These are phyloP conservation scores for Harmothoe impar DNA, from an alignment of 2,888 invertebrate genomes.

Conservation along the genomic window DNA sequence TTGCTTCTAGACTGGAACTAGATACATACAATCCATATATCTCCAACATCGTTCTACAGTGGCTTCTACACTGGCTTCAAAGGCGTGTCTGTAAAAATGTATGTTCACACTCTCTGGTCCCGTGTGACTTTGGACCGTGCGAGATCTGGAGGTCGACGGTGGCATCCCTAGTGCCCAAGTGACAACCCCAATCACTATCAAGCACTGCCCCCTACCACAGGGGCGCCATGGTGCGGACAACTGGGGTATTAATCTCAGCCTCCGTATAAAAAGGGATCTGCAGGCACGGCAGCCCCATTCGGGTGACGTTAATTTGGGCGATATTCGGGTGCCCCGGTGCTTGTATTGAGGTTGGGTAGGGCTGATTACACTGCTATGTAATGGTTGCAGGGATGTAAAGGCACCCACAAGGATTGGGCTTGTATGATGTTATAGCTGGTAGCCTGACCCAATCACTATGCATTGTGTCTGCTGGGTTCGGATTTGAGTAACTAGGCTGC, in stretches of 20 bases:
- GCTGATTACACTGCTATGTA: neutral
- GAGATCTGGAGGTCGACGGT: neutral
- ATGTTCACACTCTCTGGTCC: neutral
- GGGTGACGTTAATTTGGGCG: neutral
- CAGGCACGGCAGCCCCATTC: neutral
- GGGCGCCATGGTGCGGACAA: neutral
- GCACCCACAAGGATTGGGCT: neutral
- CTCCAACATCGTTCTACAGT: no score
- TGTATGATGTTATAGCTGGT: no score
- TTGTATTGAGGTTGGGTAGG: neutral
- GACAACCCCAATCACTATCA: constrained; percentile 34
- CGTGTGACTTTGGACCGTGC: neutral
- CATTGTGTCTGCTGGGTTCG: no score
- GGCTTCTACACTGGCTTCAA: no score
- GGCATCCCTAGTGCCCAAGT: neutral
- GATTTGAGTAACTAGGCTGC: no score
- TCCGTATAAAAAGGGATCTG: neutral
- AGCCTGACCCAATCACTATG: no score
- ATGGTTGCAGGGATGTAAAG: neutral
- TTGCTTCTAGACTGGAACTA: no score
- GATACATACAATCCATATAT: no score
- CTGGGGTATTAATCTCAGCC: neutral
- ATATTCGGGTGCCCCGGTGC: neutral
- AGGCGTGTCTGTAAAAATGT: no score
- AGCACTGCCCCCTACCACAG: neutral